These are phyloP conservation scores for Siniperca obscura DNA, from an alignment of 2,797 vertebrate species.

Conservation along the genomic window DNA sequence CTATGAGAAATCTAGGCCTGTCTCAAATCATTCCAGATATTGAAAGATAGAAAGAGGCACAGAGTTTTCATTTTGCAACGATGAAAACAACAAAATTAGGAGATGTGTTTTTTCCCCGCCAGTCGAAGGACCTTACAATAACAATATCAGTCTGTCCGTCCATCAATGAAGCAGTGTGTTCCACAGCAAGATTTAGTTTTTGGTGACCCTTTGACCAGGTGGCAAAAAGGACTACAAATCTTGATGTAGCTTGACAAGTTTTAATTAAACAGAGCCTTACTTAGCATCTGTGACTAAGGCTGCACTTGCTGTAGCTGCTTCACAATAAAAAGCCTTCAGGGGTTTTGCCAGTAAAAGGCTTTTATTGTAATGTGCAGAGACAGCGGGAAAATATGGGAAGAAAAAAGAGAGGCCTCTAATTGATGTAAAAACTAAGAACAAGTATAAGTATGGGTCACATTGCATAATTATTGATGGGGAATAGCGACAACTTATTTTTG, in stretches of 20 bases:
- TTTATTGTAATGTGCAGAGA: conserved; percentile 9
- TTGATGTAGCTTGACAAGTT: background rate
- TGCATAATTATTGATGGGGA: background rate
- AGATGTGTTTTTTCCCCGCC: background rate
- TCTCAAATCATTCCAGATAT: background rate
- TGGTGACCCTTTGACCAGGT: background rate
- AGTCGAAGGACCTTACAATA: background rate
- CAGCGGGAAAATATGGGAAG: background rate
- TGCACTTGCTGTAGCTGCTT: background rate
- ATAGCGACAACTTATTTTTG: background rate
- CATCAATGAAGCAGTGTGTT: background rate
- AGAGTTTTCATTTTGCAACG: background rate
- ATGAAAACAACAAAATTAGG: background rate
- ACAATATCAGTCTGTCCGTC: background rate
- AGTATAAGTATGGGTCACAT: too few species aligned
- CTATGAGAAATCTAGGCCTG: background rate
- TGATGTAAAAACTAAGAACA: background rate
- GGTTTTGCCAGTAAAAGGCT: background rate
- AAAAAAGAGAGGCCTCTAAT: background rate
- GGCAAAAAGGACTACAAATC: background rate
- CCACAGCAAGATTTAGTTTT: background rate
- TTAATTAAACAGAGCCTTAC: background rate
- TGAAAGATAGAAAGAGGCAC: background rate
- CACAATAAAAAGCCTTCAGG: conserved; percentile 3
- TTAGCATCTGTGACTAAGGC: background rate